phyloP scores from a whole-genome alignment of 2,888 invertebrate species.

The Lacanobia wlatinum region DNA sequence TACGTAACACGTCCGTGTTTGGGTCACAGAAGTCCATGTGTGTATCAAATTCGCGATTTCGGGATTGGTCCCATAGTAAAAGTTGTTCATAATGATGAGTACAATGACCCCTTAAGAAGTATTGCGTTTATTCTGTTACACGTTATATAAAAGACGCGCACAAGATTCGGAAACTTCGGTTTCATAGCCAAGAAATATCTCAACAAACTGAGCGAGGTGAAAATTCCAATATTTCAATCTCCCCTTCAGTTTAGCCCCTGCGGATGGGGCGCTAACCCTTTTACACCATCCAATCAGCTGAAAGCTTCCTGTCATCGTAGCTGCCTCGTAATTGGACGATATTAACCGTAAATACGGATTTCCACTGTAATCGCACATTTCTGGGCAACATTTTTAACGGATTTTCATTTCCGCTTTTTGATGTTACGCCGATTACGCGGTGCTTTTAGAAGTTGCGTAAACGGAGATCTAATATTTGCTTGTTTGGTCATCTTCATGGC shows the following conservation, averaged over 20 bases:
- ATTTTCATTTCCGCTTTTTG: slow-evolving; percentile 47
- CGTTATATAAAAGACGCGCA: background rate
- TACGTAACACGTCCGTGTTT: no score
- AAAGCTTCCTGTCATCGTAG: slow-evolving; percentile 78
- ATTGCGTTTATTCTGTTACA: no score
- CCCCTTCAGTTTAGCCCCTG: slow-evolving; percentile 48
- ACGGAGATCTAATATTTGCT: slow-evolving; percentile 8
- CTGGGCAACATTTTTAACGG: slow-evolving; percentile 35
- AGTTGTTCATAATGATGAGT: no score
- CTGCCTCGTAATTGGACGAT: slow-evolving; percentile 66
- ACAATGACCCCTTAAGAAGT: no score
- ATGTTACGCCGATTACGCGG: slow-evolving; percentile 2
- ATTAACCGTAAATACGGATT: slow-evolving; percentile 61
- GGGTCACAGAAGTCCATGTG: no score
- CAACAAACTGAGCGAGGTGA: slow-evolving; percentile 31
- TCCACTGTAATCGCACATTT: slow-evolving; percentile 46
- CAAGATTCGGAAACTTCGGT: background rate
- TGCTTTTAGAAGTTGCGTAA: slow-evolving; percentile 1
- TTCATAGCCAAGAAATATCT: slow-evolving; percentile 29
- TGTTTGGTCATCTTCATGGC: background rate
- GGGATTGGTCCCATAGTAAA: no score
- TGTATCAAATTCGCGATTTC: no score
- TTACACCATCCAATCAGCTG: slow-evolving; percentile 79
- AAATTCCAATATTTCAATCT: slow-evolving; percentile 63
- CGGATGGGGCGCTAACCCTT: slow-evolving; percentile 73